These are phyloP conservation scores for Yponomeuta evonymella DNA, from an alignment of 2,888 invertebrate species.

Conservation along the genomic window DNA sequence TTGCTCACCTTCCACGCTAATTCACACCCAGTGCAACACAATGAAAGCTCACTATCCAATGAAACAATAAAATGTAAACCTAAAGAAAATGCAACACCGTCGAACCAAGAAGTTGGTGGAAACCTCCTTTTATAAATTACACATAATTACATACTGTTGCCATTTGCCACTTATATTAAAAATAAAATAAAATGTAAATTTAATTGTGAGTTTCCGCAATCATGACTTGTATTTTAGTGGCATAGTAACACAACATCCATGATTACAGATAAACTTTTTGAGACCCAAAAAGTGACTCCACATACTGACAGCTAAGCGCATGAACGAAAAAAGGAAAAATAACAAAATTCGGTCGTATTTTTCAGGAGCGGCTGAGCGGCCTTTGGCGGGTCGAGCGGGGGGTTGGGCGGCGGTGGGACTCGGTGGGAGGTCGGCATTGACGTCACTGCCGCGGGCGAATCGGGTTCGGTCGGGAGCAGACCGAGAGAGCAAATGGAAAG, in stretches of 20 bases:
- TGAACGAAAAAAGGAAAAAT: conserved; percentile 36
- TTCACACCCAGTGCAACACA: not conserved
- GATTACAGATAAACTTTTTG: conserved; percentile 14
- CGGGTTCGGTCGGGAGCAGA: conserved; percentile 31
- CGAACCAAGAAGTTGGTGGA: not conserved
- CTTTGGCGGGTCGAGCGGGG: conserved; percentile 45
- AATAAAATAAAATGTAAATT: too few relatives aligned
- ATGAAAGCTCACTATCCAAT: not conserved
- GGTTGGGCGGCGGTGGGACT: conserved; percentile 45
- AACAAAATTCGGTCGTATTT: conserved; percentile 68
- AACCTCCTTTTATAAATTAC: not conserved
- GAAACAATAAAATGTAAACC: not conserved
- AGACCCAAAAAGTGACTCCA: not conserved
- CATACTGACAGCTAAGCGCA: not conserved
- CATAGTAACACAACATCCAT: not conserved
- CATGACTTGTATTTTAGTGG: not conserved
- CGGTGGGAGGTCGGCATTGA: conserved; percentile 68
- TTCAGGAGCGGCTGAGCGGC: conserved; percentile 60
- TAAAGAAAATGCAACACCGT: not conserved
- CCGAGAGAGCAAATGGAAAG: not conserved
- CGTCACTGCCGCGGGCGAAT: conserved; percentile 66
- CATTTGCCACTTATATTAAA: too few relatives aligned
- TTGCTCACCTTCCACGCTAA: not conserved
- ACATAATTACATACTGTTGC: too few relatives aligned
- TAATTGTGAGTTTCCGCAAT: not conserved